A percentile compares a stretch with the other conserved stretches of the same genome.
These are phyloP conservation scores for Xestobium rufovillosum DNA, from an alignment of 2,888 invertebrate genomes.

Conservation along the genomic window DNA sequence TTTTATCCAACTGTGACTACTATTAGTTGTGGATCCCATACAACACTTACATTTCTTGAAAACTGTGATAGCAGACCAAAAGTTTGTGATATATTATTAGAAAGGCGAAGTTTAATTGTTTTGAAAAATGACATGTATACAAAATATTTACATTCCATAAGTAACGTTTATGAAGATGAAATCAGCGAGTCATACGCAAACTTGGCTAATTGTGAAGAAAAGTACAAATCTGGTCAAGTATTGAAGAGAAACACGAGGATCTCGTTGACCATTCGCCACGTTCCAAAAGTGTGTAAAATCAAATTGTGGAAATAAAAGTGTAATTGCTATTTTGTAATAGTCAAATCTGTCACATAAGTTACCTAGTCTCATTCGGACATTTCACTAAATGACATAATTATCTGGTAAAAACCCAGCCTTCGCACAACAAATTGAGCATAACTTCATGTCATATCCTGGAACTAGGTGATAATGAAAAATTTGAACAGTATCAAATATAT, in stretches of 20 bases:
- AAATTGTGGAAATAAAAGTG: conserved; percentile 50
- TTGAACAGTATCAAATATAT: too few relatives aligned
- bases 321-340: too few relatives aligned
- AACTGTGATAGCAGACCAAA: conserved; percentile 41
- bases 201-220: conserved; percentile 53
- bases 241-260: conserved; percentile 64
- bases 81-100: conserved; percentile 70
- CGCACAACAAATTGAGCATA: too few relatives aligned
- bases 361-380: too few relatives aligned
- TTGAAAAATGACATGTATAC: conserved; percentile 76
- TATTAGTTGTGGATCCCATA: conserved; percentile 84
- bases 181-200: conserved; percentile 57
- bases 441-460: too few relatives aligned
- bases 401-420: too few relatives aligned
- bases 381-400: too few relatives aligned
- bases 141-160: conserved; percentile 80
- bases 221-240: conserved; percentile 49
- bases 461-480: too few relatives aligned
- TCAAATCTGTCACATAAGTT: too few relatives aligned
- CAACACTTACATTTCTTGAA: conserved; percentile 76
- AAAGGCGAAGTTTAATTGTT: conserved; percentile 82
- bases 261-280: conserved; percentile 88
- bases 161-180: conserved; percentile 59
- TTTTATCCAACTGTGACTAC: conserved; percentile 92
- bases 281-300: conserved; percentile 77